Evolutionary conservation across 64 coral and sea anemone genomes (phyloP), one percentile per base, ranked within the genome.

Genomic region (Montipora efflorescens): DNA sequence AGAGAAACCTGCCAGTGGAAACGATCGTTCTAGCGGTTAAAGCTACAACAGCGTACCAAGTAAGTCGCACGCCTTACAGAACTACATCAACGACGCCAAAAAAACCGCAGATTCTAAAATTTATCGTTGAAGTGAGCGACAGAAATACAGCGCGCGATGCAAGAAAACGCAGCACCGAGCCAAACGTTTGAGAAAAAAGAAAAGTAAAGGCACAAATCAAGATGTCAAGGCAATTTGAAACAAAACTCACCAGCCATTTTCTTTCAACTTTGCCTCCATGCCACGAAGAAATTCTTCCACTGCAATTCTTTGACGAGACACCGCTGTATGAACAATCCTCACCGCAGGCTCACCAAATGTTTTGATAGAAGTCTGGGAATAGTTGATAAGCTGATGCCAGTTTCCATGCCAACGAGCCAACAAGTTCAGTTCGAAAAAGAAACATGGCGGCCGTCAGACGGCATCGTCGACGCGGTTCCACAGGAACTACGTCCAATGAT

Each of bases 201-300:
- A 72, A 15, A 72, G 0, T 46, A 71, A 49, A 71, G 1, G 45
- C 16, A 72, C 18, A 48, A 86, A 22, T 48, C 20, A 22, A 71
- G 21, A 71, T 72, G 53, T 22, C 44, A 45, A 23, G 83, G 48
- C 50, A 11, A 50, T 64, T 5, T 23, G 66, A 15, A 92, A 8
- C 0, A 85, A 61, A 25, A 68, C 82, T 69, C 88, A 97, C 96
- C 96, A 97, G 88, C 96, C 96, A 95, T 97, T 95, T 95, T 97
- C 96, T 97, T 97, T 97, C 90, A 97, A 95, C 93, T 97, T 97
- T 94, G 93, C 96, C 90, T 97, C 96, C 96, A 97, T 97, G 93
- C 96, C 96, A 97, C 96, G 93, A 97, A 89, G 93, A 95, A 86
- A 95, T 87, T 95, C 96, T 97, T 95, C 83, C 72, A 94, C 89